Conservation (phyloP, 1,140 invertebrate species). For the Elymnias hypermnestra region DNA sequence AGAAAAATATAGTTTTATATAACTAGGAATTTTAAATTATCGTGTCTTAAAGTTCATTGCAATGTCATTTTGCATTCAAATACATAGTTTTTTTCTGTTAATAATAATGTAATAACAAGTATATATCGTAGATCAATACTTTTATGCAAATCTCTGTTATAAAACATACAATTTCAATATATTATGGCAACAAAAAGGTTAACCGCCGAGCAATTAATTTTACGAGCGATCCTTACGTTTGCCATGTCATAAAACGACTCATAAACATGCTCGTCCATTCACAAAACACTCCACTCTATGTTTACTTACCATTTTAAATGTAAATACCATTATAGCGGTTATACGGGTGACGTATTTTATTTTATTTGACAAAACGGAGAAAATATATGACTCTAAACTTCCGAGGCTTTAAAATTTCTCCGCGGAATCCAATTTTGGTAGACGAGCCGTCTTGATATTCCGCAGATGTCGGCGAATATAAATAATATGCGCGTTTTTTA, state of each 20-base stretch:
- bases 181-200: constrained; percentile 28
- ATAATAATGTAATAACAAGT: no score
- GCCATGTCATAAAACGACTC: constrained; percentile 68
- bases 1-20: no score
- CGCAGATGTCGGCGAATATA: constrained; percentile 52
- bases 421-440: constrained; percentile 11
- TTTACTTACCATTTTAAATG: constrained; percentile 69
- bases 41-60: no score
- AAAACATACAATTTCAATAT: constrained; percentile 20
- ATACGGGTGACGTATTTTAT: constrained; percentile 25
- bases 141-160: constrained; percentile 12
- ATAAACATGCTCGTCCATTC: constrained; percentile 67
- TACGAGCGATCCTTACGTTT: constrained; percentile 67
- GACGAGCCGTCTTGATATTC: constrained; percentile 29
- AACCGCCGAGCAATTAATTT: constrained; percentile 47
- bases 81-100: no score
- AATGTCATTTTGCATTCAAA: no score
- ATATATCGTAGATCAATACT: background rate
- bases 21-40: no score
- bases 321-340: constrained; percentile 51
- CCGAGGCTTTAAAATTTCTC: background rate
- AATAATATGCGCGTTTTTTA: constrained; percentile 64
- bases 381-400: background rate
- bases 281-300: constrained; percentile 52
- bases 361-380: background rate